Evolutionary conservation across 2,113 vertebrate species (phyloP).

Genomic region (Petromus typicus): DNA sequence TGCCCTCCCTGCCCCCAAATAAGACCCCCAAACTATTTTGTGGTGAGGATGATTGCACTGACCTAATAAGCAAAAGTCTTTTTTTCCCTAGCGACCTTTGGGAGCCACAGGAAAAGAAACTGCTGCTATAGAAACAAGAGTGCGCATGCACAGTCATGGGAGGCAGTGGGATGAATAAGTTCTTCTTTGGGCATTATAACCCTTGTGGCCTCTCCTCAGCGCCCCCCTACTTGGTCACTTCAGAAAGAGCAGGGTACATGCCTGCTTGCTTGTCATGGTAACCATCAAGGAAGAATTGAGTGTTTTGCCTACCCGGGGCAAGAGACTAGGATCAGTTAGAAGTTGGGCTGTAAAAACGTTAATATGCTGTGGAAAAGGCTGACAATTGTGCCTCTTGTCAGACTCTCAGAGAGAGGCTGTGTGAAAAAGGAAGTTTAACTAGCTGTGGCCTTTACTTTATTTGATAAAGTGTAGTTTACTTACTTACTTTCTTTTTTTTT

Average conservation of each 20-base stretch:
- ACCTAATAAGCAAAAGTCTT: constrained; percentile 24
- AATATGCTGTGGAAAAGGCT: constrained; percentile 49
- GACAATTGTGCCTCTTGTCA: constrained; percentile 48
- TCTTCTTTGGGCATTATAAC: not conserved
- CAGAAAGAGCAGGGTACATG: constrained; percentile 4
- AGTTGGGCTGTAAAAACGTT: not conserved
- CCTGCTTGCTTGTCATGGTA: constrained; percentile 10
- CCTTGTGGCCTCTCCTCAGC: not conserved
- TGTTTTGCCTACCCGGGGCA: constrained; percentile 45
- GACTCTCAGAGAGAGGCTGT: constrained; percentile 40
- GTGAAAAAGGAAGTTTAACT: constrained; percentile 69
- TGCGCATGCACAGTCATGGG: not conserved
- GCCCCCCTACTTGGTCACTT: not conserved
- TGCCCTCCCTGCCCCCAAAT: not conserved
- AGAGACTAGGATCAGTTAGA: not conserved
- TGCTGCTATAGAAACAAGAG: not conserved
- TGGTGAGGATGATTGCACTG: not conserved
- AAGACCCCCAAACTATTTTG: not conserved
- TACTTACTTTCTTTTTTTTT: not conserved
- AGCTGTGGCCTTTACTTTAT: constrained; percentile 62
- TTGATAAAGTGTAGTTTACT: constrained; percentile 77
- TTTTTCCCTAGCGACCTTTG: not conserved
- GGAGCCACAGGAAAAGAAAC: constrained; percentile 26
- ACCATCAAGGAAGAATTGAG: not conserved
- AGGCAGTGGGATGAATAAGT: not conserved